Percentiles rank a stretch among this genome's conserved stretches.
Conservation (phyloP, 2,888 invertebrate species). For the Thymelicus lineola region DNA sequence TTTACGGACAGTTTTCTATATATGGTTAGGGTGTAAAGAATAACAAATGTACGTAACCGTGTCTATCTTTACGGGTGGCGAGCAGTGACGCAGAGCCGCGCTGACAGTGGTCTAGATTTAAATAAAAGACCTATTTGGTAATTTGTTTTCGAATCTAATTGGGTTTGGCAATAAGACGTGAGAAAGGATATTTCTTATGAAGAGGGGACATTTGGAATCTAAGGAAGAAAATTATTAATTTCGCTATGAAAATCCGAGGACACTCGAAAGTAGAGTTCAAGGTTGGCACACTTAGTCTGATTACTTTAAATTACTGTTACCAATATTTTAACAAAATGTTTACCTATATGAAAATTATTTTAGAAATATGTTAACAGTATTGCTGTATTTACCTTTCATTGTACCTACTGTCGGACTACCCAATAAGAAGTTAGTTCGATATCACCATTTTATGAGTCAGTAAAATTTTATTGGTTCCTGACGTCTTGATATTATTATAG, state of each 20-base stretch:
- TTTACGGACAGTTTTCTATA: constrained; percentile 69
- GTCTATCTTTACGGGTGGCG: constrained; percentile 14
- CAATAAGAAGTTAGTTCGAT: too few relatives aligned
- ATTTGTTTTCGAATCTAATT: constrained; percentile 13
- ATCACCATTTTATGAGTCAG: background rate
- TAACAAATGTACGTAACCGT: constrained; percentile 61
- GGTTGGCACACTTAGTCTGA: too few relatives aligned
- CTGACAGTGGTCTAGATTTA: constrained; percentile 21
- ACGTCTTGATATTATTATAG: background rate
- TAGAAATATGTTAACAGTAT: too few relatives aligned
- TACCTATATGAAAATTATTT: too few relatives aligned
- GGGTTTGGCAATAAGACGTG: constrained; percentile 17
- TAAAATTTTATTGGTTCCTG: constrained; percentile 3
- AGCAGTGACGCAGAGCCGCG: constrained; percentile 23
- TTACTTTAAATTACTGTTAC: too few relatives aligned
- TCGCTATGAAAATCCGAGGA: too few relatives aligned
- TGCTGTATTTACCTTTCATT: too few relatives aligned
- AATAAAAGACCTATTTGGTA: constrained; percentile 21
- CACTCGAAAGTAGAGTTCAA: too few relatives aligned
- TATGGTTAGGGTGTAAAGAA: constrained; percentile 73
- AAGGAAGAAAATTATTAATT: too few relatives aligned
- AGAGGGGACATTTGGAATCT: too few relatives aligned
- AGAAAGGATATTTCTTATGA: constrained; percentile 4
- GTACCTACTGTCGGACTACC: too few relatives aligned
- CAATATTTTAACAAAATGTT: too few relatives aligned